phyloP scores from a whole-genome alignment of 1,140 invertebrate species.

The Drosophila santomea region DNA sequence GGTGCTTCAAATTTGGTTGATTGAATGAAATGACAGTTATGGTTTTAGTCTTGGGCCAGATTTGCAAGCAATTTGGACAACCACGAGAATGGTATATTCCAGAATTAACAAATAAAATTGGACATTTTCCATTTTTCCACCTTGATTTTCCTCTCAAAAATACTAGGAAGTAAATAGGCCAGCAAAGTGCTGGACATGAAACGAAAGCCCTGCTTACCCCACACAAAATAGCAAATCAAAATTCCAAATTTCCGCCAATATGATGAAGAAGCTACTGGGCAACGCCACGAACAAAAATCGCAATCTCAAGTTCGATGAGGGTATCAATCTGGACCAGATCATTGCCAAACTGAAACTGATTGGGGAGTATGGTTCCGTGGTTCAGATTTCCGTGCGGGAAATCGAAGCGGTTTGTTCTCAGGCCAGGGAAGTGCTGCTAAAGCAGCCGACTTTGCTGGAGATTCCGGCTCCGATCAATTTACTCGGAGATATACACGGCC shows the following conservation, averaged over 20 bases:
- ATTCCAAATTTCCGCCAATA: neutral
- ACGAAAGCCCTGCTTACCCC: neutral
- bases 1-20: constrained; percentile 65
- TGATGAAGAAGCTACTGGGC: neutral
- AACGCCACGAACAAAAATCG: neutral
- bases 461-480: constrained; percentile 98
- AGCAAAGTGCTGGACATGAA: neutral
- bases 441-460: constrained; percentile 98
- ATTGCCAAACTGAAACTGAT: constrained; percentile 33
- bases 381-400: constrained; percentile 96
- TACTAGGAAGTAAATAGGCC: neutral
- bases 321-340: constrained; percentile 32
- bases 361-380: constrained; percentile 62
- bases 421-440: constrained; percentile 98
- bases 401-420: constrained; percentile 97
- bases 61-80: neutral
- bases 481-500: constrained; percentile 99
- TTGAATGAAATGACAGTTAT: constrained; percentile 77
- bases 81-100: neutral
- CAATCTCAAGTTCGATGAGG: neutral
- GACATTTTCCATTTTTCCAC: neutral
- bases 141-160: neutral
- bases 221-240: neutral
- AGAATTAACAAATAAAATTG: neutral
- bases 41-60: constrained; percentile 7